Base-by-base conservation (phyloP, 2,888 invertebrate species). In the Patella ulyssiponensis region DNA sequence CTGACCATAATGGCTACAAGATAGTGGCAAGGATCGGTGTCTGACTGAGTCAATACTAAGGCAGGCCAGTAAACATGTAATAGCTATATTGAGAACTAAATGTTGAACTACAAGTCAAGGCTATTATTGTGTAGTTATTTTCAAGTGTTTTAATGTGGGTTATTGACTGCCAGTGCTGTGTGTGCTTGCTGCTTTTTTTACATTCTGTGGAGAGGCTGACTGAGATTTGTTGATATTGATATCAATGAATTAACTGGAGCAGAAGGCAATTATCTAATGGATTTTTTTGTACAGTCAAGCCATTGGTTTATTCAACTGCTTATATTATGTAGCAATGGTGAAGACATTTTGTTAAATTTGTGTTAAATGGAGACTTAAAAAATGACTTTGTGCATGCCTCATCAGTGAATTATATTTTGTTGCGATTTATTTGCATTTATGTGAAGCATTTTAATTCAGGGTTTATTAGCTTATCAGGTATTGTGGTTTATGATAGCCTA, bases 121-220 rank as follows among this genome's bases (percentile, higher is more conserved):
- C 64, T 64, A 64, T 64, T 64, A 64, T 64, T 64, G 64, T 64
- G 64, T 64, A 64, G 64, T 64, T 64, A 64, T 64, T 64, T 64
- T 64, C 23, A 23, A 20, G 20, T 64, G 64, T 64, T 20, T 64
- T 64, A 64, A 64, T 64, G 64, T 64, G 64, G 23, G 64, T 23
- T 64, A 64, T 64, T 64, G 64, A 64, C 64, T 64, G 14, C 23
- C 11, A 64, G 20, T 64, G 20, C 23, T 64, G 23, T 64, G 14
- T 20, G 23, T 64, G 64, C 64, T 64, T 23, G 23, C 64, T 64
- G 64, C 23, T 23, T 23, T 64, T 23, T 64, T 64, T 20, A 12
- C 23, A n/a, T 23, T 23, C 64, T 12, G 64, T 64, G 64, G 64
- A 64, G 23, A 64, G 64, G 23, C 64, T 64, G 64, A 9, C 64